Evolutionary conservation across 2,888 invertebrate genomes (phyloP), one percentile per base, ranked within the genome.

Genomic region (Sarcophaga caerulescens): DNA sequence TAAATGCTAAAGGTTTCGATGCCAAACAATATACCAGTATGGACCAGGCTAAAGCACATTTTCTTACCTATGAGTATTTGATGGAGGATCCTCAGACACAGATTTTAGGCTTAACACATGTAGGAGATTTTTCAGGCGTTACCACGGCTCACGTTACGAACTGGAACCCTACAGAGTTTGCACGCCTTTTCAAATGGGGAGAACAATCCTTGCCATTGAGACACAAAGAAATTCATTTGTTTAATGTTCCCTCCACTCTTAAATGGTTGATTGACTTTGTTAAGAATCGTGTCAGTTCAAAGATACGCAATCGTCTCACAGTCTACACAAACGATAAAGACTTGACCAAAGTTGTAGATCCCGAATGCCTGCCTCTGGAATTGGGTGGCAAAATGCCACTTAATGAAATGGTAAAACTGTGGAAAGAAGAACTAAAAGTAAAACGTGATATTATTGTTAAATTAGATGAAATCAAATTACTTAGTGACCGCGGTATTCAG

Each of bases 151-250:
- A 96, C 91, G 93, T 96, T 84, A 95, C 96, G 47, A 94, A 96
- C 57, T 96, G 96, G 96, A 95, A 96, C 89, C 96, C 96, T 14
- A 94, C 94, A 14, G 96, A 96, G 92, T 96, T 96, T 90, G 95
- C 95, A 0, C 94, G 95, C 60, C 92, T 96, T 52, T 93, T 96
- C 81, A 96, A 95, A 91, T 96, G 96, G 96, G 96, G 96, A 89
- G 96, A 96, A 95, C 96, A 97, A 94, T 96, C 97, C 0, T 88
- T 96, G 85, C 97, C 97, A 10, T 95, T 97, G 94, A 94, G 97
- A 19, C 97, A 97, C 93, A 97, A 97, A 92, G 95, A 95, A 90
- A 94, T 96, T 63, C 96, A 97, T 90, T 93, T 96, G 83, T 92
- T 97, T 57, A 96, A 97, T 90, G 93, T 97, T 19, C 96, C 96